Percentiles rank a stretch among this genome's conserved stretches.
Conservation (phyloP, 2,888 invertebrate species). For the Julus scandinavius region DNA sequence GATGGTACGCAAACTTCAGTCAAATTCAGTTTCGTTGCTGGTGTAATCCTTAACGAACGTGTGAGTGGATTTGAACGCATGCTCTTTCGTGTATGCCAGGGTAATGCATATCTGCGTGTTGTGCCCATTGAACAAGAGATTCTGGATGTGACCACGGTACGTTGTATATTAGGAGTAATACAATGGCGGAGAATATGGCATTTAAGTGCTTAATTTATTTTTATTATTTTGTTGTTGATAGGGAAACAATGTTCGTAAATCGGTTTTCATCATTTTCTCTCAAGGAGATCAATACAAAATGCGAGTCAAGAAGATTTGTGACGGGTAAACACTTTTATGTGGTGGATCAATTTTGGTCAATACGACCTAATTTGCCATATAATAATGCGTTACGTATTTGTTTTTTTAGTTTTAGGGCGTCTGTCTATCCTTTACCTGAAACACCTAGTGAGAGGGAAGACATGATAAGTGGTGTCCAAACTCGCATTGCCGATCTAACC, state of each 20-base stretch:
- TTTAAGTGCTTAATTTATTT: not conserved
- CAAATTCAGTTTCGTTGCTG: conserved; percentile 90
- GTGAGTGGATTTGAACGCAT: conserved; percentile 96
- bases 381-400: not conserved
- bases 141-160: conserved; percentile 90
- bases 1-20: conserved; percentile 6
- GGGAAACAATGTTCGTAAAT: conserved; percentile 94
- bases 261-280: conserved; percentile 81
- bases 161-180: not conserved
- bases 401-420: conserved; percentile 81
- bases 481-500: conserved; percentile 95
- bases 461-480: conserved; percentile 99
- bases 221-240: not conserved
- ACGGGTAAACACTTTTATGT: conserved; percentile 72
- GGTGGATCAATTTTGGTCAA: no score
- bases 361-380: no score
- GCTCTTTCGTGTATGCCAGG: conserved; percentile 97
- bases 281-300: conserved; percentile 98
- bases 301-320: conserved; percentile 98
- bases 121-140: conserved; percentile 93
- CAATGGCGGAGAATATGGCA: no score
- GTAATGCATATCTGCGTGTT: conserved; percentile 95
- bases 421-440: conserved; percentile 98
- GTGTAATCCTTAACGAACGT: conserved; percentile 93
- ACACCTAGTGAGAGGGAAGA: conserved; percentile 95